Evolutionary conservation across 2,113 vertebrate genomes (phyloP), one percentile per base, ranked within the genome.

Genomic region (Otis tarda): DNA sequence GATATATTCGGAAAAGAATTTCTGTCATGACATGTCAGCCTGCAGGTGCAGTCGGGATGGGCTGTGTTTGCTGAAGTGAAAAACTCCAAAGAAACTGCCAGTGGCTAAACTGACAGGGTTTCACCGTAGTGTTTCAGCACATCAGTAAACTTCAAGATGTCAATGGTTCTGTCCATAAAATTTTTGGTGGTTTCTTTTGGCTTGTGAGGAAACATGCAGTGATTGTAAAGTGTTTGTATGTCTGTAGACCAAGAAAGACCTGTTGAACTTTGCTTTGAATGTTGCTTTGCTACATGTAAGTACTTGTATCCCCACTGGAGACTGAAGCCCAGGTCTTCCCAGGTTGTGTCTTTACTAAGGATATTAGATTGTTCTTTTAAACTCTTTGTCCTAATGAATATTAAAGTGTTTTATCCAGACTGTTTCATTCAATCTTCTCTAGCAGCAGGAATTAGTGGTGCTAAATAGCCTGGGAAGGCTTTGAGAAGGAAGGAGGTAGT

Each of bases 191-290:
- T 60, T 94, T 91, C 47, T 89, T 84, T 84, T 83, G 78, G 53
- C 80, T 85, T 56, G 49, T 89, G 90, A 86, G 77, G 41, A 94
- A 80, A 80, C 70, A 56, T 43, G 59, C 68, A 95, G 77, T 85
- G 45, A 65, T 74, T 93, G 64, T 8, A 3, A 87, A 89, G 77
- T 86, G 71, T 93, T 75, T 25, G 11, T 91, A 47, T 37, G 17
- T 50, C n/a, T 76, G 33, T 43, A 68, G 57, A 41, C 49, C 43
- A 64, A 76, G 30, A 74, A 43, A 67, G 60, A 82, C 21, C 49
- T n/a, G 15, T 61, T 83, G 76, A 92, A 80, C 73, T 91, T 89
- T 70, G 41, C 33, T 83, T 75, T 95, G 75, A 83, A 75, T 10
- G 3, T 30, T 81, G 45, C 28, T 83, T 89, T 74, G 31, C 43